These are phyloP conservation scores for Lycophotia porphyrea DNA, from an alignment of 2,888 invertebrate genomes.

Conservation along the genomic window DNA sequence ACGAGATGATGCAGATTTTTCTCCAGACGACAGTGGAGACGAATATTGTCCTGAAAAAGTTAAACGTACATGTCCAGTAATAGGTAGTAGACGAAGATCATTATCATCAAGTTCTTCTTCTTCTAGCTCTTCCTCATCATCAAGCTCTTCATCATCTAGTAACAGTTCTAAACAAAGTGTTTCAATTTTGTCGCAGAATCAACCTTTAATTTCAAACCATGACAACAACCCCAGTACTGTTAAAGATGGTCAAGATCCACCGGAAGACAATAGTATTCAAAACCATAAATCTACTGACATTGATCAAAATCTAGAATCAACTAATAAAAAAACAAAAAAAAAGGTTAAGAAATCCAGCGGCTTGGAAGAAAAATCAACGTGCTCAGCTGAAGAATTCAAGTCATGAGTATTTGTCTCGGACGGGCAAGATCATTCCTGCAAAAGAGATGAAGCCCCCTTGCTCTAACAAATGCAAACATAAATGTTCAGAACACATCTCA, in stretches of 20 bases:
- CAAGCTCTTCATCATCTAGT: not conserved
- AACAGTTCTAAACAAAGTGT: not conserved
- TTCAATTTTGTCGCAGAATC: conserved; percentile 12
- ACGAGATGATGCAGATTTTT: conserved; percentile 20
- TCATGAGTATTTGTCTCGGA: conserved; percentile 35
- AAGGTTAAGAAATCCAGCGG: conserved; percentile 24
- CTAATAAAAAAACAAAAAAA: conserved; percentile 8
- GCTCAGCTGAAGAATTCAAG: conserved; percentile 39
- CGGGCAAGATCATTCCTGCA: conserved; percentile 37
- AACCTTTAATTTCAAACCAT: not conserved
- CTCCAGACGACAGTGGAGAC: conserved; percentile 27
- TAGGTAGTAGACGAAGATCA: not conserved
- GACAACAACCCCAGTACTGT: not conserved
- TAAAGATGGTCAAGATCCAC: not conserved
- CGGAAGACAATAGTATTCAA: conserved; percentile 5
- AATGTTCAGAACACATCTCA: conserved; percentile 37
- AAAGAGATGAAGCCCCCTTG: conserved; percentile 41
- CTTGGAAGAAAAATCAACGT: conserved; percentile 45
- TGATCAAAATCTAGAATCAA: not conserved
- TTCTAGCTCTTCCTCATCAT: not conserved
- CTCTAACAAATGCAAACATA: conserved; percentile 35
- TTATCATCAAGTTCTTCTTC: conserved; percentile 6
- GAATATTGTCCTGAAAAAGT: conserved; percentile 24
- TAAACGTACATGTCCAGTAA: conserved; percentile 10
- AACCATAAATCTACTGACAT: conserved; percentile 1